Base-by-base conservation (phyloP, 2,113 vertebrate genomes). In the Anoplopoma fimbria region DNA sequence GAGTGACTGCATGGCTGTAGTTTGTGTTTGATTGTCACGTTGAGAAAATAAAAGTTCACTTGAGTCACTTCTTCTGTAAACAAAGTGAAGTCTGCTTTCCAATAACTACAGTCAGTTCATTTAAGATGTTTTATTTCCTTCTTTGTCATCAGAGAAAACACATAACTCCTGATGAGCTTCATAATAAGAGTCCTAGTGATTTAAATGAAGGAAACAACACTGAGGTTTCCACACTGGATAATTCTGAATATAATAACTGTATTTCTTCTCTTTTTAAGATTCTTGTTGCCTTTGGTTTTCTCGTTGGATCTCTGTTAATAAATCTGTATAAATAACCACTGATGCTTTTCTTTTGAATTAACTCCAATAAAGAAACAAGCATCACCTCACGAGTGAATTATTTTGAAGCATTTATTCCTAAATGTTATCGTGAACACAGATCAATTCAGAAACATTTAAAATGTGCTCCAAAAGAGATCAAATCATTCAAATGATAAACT, bases 1-100 rank as follows among this genome's bases (percentile, higher is more conserved):
- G 76, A 79, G 83, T 88, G 88, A 47, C 63, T 85, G 89, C 89
- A 87, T 87, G 89, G 60, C 75, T 84, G 61, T 60, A 65, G 83
- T 29, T 74, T 53, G 60, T 58, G 77, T 86, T 87, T 80, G 42
- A 75, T 13, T 36, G 79, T 82, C 67, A 86, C 34, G 33, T 34
- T 57, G 40, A 87, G 15, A 75, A 83, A 85, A 85, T 77, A 85
- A 89, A 91, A 23, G 76, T 82, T 75, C 6, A 36, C 60, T 69
- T 87, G n/a, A n/a, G n/a, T n/a, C n/a, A n/a, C n/a, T n/a, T n/a
- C n/a, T n/a, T n/a, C 51, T 81, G 74, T 68, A 58, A 12, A 49
- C 34, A 36, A 23, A 61, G 55, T 34, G 1, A 38, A 34, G 60
- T 55, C n/a, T n/a, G n/a, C n/a, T 47, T 31, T 61, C 69, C 55